A percentile compares a stretch with the other conserved stretches of the same genome.
Conservation (phyloP, 2,888 invertebrate species). For the Rhopalosiphum nymphaeae region DNA sequence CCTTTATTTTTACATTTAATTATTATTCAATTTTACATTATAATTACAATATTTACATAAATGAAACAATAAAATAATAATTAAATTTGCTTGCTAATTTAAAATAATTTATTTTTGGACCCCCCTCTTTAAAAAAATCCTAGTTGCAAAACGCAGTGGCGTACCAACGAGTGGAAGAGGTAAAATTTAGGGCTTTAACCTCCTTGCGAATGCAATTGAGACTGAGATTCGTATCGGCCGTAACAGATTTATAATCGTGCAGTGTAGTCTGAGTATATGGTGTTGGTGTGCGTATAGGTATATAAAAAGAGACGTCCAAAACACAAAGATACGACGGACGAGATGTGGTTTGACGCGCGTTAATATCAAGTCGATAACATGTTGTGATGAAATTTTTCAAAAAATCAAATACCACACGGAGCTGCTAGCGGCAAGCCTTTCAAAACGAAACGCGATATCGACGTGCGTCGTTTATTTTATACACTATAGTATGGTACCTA, state of each 20-base stretch:
- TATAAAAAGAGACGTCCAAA: not conserved
- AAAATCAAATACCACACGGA: not conserved
- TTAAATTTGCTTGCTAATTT: too few relatives aligned
- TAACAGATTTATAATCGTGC: not conserved
- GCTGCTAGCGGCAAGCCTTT: not conserved
- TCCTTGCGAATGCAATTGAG: not conserved
- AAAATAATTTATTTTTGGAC: too few relatives aligned
- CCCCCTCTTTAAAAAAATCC: too few relatives aligned
- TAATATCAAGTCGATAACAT: not conserved
- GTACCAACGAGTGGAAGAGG: not conserved
- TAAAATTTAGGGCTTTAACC: not conserved
- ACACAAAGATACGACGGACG: not conserved
- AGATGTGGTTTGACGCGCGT: not conserved
- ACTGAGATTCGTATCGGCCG: not conserved
- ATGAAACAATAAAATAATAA: too few relatives aligned
- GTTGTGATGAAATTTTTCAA: not conserved
- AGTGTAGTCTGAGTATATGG: not conserved
- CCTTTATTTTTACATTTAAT: too few relatives aligned
- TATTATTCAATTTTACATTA: too few relatives aligned
- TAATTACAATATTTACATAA: too few relatives aligned
- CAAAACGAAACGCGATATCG: not conserved
- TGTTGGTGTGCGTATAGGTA: not conserved
- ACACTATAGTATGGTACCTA: not conserved
- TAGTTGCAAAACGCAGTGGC: too few relatives aligned
- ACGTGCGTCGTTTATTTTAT: not conserved